Evolutionary conservation across 2,888 invertebrate genomes (phyloP), one percentile per base, ranked within the genome.

Genomic region (Argyra leucocephala): DNA sequence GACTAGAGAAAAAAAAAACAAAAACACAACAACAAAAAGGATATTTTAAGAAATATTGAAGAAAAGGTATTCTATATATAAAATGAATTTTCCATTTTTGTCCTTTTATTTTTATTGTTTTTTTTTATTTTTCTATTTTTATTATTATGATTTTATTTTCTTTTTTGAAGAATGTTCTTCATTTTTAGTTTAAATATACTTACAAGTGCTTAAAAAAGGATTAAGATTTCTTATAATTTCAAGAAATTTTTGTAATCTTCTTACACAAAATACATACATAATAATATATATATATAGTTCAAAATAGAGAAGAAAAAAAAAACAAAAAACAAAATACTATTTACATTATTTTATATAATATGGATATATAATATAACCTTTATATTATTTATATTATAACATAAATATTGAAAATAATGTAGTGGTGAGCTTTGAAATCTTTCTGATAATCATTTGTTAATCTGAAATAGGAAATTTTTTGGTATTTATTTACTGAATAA

Each of bases 151-250:
- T 48, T 9, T 48, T 18, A 3, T 48, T 48, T 9, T 48, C 18
- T 3, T 48, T 48, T 48, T 18, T 48, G 48, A 48, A 18, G n/a
- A 48, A 48, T 48, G 48, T 48, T 48, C 48, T 48, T 48, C 48
- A 48, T 48, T 48, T 48, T 48, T 48, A 48, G 48, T 48, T 48
- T 48, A 48, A 48, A 48, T 48, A 48, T 48, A 18, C 48, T 48
- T 48, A 48, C 48, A 48, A 48, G 48, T 48, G 48, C 48, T 48
- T 48, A 48, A 18, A 48, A 48, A 48, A 48, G 48, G 48, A 48
- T 48, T 48, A 48, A 48, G 15, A 48, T 48, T 48, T 48, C 48
- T 48, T 48, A 18, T 48, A 48, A 48, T 48, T 48, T 48, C 48
- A 48, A 5, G 48, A 48, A 48, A 48, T 18, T n/a, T n/a, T n/a